Evolutionary conservation across 2,888 invertebrate species (phyloP).

Genomic region (Agrenia bidenticulata): DNA sequence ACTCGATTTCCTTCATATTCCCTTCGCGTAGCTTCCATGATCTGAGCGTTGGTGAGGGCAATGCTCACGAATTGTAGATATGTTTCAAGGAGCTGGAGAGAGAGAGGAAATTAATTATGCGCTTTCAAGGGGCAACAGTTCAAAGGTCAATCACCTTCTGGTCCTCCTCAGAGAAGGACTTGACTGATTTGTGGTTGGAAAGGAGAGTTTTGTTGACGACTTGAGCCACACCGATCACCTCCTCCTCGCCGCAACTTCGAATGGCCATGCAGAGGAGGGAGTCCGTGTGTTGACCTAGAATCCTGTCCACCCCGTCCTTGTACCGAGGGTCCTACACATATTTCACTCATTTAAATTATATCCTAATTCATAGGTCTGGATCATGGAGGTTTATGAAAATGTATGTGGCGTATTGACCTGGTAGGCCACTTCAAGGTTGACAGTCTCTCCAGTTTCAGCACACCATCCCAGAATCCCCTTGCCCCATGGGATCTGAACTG

Average conservation of each 20-base stretch:
- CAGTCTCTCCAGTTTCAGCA: slow-evolving; percentile 59
- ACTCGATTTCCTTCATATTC: slow-evolving; percentile 62
- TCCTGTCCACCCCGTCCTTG: slow-evolving; percentile 58
- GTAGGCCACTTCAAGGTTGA: slow-evolving; percentile 58
- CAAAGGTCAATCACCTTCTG: slow-evolving; percentile 56
- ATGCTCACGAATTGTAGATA: slow-evolving; percentile 62
- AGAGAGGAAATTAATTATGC: no score
- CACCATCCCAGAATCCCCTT: slow-evolving; percentile 60
- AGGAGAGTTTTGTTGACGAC: slow-evolving; percentile 57
- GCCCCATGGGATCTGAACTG: slow-evolving; percentile 60
- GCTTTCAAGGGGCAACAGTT: not conserved
- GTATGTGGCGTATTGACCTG: slow-evolving; percentile 56
- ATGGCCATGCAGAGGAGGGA: slow-evolving; percentile 58
- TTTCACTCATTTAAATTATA: slow-evolving; percentile 6
- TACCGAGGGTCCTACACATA: slow-evolving; percentile 58
- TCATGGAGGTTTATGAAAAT: not conserved
- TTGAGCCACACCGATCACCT: slow-evolving; percentile 57
- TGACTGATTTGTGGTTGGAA: slow-evolving; percentile 53
- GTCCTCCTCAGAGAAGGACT: slow-evolving; percentile 56
- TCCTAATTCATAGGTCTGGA: no score
- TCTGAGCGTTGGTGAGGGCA: slow-evolving; percentile 61
- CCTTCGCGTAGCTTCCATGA: slow-evolving; percentile 59
- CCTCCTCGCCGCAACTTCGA: slow-evolving; percentile 56
- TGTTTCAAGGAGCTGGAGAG: slow-evolving; percentile 60
- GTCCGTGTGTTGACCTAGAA: slow-evolving; percentile 55